Evolutionary conservation across 2,113 vertebrate genomes (phyloP), one percentile per base, ranked within the genome.

Genomic region (Anas platyrhynchos): DNA sequence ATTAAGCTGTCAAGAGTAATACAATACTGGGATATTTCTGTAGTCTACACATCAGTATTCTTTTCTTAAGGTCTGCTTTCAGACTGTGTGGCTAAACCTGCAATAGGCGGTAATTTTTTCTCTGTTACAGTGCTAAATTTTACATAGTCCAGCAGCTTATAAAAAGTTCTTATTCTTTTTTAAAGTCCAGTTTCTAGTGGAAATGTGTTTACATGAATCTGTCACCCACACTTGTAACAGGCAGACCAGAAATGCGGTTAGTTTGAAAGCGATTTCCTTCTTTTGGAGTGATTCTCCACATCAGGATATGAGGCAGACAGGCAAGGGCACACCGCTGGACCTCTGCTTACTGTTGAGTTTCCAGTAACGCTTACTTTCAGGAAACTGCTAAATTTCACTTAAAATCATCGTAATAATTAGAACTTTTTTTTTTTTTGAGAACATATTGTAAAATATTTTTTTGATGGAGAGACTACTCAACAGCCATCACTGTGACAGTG

Each of bases 11-110:
- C 23, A 4, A 66, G 38, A 76, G 41, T 58, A 54, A 50, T 41
- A 34, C 34, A 54, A 48, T 48, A 48, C 46, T 22, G 34, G 29
- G 27, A 18, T 66, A 10, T 61, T 88, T 85, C 79, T 91, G 32
- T 62, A 36, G 31, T 36, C 16, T 36, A 16, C 1, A 6, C 0
- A 0, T 46, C 5, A 71, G 27, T 43, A 1, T 16, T 21, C 27
- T 65, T 71, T 54, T 78, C 22, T 34, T 16, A 32, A 61, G 18
- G 10, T 76, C 66, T 34, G 7, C 32, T 72, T 72, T 82, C 21
- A 67, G 22, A 4, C 32, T 54, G 13, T 0, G 1, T 1, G 9
- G 20, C 9, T 88, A 63, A 74, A 72, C 46, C 61, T 85, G 15
- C 7, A 62, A 20, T 38, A 71, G 5, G 15, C 23, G 5, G 3